Percentiles rank a stretch among this genome's conserved stretches.
Evolutionary conservation across 1,140 invertebrate species (phyloP).

Genomic region (Hermetia illucens): DNA sequence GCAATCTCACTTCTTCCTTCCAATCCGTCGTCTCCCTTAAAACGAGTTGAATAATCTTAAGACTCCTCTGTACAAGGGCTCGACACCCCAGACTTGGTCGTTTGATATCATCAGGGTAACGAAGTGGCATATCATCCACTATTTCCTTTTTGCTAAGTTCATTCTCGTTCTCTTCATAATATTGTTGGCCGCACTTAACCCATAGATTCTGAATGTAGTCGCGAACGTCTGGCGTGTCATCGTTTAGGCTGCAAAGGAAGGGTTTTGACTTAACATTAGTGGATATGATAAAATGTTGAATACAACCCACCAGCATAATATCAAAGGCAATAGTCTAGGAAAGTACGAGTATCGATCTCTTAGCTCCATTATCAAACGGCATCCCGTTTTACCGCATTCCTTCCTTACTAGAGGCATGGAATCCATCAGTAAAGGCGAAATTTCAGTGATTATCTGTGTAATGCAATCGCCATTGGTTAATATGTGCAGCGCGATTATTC

Average conservation of each 20-base stretch:
- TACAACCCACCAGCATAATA: constrained; percentile 45
- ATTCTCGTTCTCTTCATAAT: constrained; percentile 58
- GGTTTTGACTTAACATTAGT: constrained; percentile 4
- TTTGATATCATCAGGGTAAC: constrained; percentile 49
- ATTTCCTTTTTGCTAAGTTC: constrained; percentile 62
- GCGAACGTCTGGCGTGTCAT: constrained; percentile 50
- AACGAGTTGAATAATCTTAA: constrained; percentile 48
- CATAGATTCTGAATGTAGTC: constrained; percentile 43
- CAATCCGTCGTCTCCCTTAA: constrained; percentile 55
- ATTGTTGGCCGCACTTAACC: constrained; percentile 50
- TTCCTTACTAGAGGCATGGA: constrained; percentile 47
- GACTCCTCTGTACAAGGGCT: constrained; percentile 48
- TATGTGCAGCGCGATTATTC: constrained; percentile 35
- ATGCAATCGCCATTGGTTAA: constrained; percentile 40
- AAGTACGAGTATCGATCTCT: constrained; percentile 67
- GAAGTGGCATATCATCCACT: constrained; percentile 34
- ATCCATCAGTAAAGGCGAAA: constrained; percentile 47
- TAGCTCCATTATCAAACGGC: constrained; percentile 50
- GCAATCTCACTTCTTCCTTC: constrained; percentile 51
- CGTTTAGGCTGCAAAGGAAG: constrained; percentile 38
- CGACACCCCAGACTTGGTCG: constrained; percentile 65
- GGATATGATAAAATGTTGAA: background rate
- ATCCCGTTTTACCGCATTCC: constrained; percentile 48
- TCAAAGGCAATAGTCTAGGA: constrained; percentile 54
- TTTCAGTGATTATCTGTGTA: constrained; percentile 16